Evolutionary conservation across 2,888 invertebrate species (phyloP).

Genomic region (Volucella inanis): DNA sequence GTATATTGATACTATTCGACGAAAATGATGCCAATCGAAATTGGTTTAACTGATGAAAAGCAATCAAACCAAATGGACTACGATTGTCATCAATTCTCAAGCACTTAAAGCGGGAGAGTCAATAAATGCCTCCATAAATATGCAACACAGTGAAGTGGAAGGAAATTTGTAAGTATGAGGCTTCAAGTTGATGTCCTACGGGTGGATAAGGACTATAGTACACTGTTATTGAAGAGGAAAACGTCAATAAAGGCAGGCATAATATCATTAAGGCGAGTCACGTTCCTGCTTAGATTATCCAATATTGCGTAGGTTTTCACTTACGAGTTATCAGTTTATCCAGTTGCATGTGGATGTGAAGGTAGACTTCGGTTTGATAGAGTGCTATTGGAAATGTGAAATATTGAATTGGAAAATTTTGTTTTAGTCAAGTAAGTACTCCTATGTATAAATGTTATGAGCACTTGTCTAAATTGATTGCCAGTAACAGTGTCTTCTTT

Average conservation of each 20-base stretch:
- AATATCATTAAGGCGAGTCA: slow-evolving; percentile 56
- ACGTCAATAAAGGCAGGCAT: slow-evolving; percentile 32
- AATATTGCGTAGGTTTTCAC: slow-evolving; percentile 18
- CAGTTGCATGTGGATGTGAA: no score
- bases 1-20: no score
- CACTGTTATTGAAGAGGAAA: slow-evolving; percentile 11
- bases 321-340: no score
- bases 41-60: slow-evolving; percentile 59
- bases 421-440: no score
- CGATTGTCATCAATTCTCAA: slow-evolving; percentile 65
- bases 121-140: slow-evolving; percentile 58
- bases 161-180: slow-evolving; percentile 17
- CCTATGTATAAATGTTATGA: no score
- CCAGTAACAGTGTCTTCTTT: no score
- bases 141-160: slow-evolving; percentile 41
- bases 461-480: no score
- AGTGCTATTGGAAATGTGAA: no score
- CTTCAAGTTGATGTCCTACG: not conserved
- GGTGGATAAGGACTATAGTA: slow-evolving; percentile 15
- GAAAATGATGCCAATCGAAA: slow-evolving; percentile 53
- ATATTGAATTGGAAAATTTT: no score
- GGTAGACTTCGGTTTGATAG: no score
- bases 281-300: slow-evolving; percentile 51
- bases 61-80: slow-evolving; percentile 69
- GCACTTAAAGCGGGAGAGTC: slow-evolving; percentile 59